A percentile compares a stretch with the other conserved stretches of the same genome.
phyloP scores from a whole-genome alignment of 2,797 vertebrate species.

The Pseudocheirus occidentalis region DNA sequence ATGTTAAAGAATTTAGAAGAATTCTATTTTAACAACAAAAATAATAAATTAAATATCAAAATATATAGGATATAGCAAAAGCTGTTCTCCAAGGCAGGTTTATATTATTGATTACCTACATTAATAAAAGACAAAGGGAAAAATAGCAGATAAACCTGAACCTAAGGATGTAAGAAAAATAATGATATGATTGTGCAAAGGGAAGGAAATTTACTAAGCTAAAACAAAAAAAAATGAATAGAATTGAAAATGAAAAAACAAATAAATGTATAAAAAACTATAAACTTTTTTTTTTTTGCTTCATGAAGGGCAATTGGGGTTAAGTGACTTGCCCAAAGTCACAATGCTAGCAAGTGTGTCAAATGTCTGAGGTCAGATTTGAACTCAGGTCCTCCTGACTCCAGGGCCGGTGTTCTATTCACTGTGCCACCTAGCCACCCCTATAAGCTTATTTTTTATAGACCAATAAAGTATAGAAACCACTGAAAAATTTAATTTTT shows the following conservation, averaged over 20 bases:
- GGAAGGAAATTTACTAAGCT: not conserved
- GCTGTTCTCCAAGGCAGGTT: not conserved
- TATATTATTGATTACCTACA: not conserved
- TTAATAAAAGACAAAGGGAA: not conserved
- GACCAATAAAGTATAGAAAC: not conserved
- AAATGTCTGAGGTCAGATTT: no score
- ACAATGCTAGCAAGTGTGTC: no score
- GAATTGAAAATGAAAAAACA: not conserved
- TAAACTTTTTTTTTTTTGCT: no score
- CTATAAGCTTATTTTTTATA: not conserved
- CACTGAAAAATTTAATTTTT: not conserved
- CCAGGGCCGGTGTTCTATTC: no score
- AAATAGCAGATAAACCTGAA: not conserved
- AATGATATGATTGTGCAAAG: not conserved
- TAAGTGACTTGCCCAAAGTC: no score
- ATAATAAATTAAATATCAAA: not conserved
- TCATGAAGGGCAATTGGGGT: no score
- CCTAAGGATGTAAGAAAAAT: not conserved
- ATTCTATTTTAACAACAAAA: not conserved
- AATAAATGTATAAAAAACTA: not conserved
- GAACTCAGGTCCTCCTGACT: no score
- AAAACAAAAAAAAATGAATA: not conserved
- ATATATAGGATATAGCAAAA: not conserved
- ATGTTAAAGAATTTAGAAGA: not conserved
- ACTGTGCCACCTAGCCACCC: no score